phyloP scores from a whole-genome alignment of 2,113 vertebrate genomes.

The Nanorana parkeri region DNA sequence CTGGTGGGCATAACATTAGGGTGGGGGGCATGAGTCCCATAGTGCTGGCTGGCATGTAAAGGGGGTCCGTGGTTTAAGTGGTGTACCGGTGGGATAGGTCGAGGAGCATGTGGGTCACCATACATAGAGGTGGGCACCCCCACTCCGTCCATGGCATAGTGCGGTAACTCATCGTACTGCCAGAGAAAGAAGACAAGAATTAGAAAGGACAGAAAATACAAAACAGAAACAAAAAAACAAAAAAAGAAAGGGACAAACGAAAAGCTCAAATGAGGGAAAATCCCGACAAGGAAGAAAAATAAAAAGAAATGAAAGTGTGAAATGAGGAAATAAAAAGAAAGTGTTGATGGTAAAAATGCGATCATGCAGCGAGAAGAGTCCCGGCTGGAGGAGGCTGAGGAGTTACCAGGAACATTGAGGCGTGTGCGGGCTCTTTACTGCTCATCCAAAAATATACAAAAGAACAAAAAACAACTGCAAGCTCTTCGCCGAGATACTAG shows the following conservation, averaged over 20 bases:
- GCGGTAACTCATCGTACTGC: conserved; percentile 99
- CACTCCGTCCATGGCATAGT: conserved; percentile 99
- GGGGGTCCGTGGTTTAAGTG: conserved; percentile 99
- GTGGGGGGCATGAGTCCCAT: conserved; percentile 97
- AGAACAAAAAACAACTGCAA: conserved; percentile 15
- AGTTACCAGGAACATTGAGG: conserved; percentile 58
- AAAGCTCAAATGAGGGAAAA: neutral
- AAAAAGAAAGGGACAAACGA: neutral
- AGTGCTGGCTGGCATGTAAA: conserved; percentile 97
- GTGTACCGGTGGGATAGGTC: conserved; percentile 97
- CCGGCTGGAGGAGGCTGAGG: conserved; percentile 16
- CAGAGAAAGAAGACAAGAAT: conserved; percentile 68
- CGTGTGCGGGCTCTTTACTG: conserved; percentile 53
- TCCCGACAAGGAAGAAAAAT: neutral
- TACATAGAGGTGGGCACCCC: conserved; percentile 97
- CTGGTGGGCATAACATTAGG: conserved; percentile 98
- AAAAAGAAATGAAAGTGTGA: neutral
- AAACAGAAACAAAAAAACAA: neutral
- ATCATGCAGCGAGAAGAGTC: neutral
- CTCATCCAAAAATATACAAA: conserved; percentile 54
- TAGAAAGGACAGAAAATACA: conserved; percentile 57
- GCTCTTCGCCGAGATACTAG: conserved; percentile 23
- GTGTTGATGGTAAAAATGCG: neutral
- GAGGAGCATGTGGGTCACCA: conserved; percentile 96
- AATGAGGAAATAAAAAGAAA: neutral